These are phyloP conservation scores for Maconellicoccus hirsutus DNA, from an alignment of 1,140 invertebrate species.

Conservation along the genomic window DNA sequence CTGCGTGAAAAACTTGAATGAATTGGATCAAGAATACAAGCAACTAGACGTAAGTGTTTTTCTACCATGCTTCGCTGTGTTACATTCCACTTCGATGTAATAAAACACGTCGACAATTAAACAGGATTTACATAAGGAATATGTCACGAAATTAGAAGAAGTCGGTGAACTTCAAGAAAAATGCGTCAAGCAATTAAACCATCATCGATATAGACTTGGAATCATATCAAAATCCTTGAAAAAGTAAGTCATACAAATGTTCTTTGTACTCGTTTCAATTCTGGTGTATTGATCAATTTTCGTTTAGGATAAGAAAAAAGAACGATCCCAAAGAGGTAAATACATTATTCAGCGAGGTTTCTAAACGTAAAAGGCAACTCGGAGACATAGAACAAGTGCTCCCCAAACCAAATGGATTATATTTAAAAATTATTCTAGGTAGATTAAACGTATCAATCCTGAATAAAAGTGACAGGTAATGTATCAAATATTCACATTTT, in stretches of 20 bases:
- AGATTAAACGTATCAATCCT: constrained; percentile 94
- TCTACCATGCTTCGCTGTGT: neutral
- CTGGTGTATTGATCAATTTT: neutral
- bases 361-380: constrained; percentile 62
- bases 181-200: constrained; percentile 74
- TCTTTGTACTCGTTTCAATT: too few species aligned
- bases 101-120: constrained; percentile 33
- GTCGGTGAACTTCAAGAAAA: constrained; percentile 69
- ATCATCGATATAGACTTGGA: constrained; percentile 78
- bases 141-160: constrained; percentile 71
- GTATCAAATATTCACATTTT: constrained; percentile 1
- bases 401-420: constrained; percentile 75
- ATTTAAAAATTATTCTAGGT: constrained; percentile 87
- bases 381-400: constrained; percentile 75
- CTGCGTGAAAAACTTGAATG: neutral
- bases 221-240: constrained; percentile 65
- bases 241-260: constrained; percentile 50
- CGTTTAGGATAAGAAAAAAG: constrained; percentile 22
- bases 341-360: constrained; percentile 54
- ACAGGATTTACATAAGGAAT: constrained; percentile 66
- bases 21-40: neutral
- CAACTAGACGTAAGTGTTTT: neutral
- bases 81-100: neutral
- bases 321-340: constrained; percentile 29
- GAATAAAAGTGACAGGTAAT: constrained; percentile 87